Percentiles rank a stretch among this genome's conserved stretches.
phyloP scores from a whole-genome alignment of 2,888 invertebrate species.

The Calameuta filiformis region DNA sequence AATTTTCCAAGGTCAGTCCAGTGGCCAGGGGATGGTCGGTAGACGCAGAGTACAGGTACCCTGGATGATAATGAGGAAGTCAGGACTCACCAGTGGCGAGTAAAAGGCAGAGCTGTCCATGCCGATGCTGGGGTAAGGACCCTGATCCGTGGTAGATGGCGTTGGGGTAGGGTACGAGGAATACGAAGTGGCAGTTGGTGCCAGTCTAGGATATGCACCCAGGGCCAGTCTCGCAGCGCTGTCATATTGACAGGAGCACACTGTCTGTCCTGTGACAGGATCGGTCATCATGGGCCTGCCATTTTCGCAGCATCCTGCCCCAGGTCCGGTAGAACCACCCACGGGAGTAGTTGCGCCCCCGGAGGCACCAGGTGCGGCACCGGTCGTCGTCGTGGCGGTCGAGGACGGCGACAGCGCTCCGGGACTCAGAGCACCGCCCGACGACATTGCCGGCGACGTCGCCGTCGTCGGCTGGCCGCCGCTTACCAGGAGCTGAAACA shows the following conservation, averaged over 20 bases:
- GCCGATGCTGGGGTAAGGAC: constrained; percentile 92
- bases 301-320: constrained; percentile 84
- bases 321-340: constrained; percentile 59
- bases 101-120: constrained; percentile 96
- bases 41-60: too few relatives aligned
- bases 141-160: constrained; percentile 90
- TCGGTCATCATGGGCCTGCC: constrained; percentile 93
- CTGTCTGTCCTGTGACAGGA: constrained; percentile 91
- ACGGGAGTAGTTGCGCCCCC: constrained; percentile 71
- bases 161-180: constrained; percentile 89
- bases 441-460: constrained; percentile 79
- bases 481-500: constrained; percentile 78
- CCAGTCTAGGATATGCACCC: constrained; percentile 81
- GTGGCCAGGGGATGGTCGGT: too few relatives aligned
- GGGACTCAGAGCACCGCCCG: constrained; percentile 80
- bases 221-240: constrained; percentile 84
- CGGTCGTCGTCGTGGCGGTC: constrained; percentile 65
- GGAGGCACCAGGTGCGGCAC: constrained; percentile 45
- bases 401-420: constrained; percentile 74
- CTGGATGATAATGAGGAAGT: too few relatives aligned
- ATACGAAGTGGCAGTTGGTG: constrained; percentile 78
- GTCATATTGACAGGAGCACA: constrained; percentile 95
- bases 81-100: constrained; percentile 88
- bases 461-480: constrained; percentile 78
- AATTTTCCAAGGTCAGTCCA: too few relatives aligned